A percentile compares a stretch with the other conserved stretches of the same genome.
Evolutionary conservation across 2,888 invertebrate genomes (phyloP).

Genomic region (Agonopterix alstromeriana): DNA sequence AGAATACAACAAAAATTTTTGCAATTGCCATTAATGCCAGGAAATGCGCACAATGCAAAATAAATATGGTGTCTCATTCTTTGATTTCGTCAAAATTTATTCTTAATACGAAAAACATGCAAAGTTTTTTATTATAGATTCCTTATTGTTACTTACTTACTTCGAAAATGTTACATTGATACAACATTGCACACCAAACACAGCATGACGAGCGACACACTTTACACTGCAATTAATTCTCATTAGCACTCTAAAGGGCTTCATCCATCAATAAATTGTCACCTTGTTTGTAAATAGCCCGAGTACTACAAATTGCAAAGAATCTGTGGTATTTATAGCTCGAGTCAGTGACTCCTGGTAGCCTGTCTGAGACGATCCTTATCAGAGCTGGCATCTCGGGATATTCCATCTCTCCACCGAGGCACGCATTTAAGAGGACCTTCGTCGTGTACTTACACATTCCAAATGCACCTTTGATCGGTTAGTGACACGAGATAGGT

Average conservation of each 20-base stretch:
- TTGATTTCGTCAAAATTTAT: too few species aligned
- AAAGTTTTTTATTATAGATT: too few species aligned
- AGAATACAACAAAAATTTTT: too few species aligned
- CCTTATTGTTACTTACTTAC: too few species aligned
- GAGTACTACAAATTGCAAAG: slow-evolving; percentile 41
- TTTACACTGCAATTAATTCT: slow-evolving; percentile 54
- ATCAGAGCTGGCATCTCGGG: slow-evolving; percentile 29
- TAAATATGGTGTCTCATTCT: too few species aligned
- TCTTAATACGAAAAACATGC: too few species aligned
- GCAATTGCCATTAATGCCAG: too few species aligned
- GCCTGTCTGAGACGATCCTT: slow-evolving; percentile 20
- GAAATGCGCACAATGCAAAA: too few species aligned
- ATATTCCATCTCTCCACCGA: slow-evolving; percentile 27
- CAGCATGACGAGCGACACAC: slow-evolving; percentile 32
- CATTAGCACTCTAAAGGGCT: slow-evolving; percentile 40
- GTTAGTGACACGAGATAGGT: slow-evolving; percentile 2
- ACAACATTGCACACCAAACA: neutral
- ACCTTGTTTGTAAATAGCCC: slow-evolving; percentile 59
- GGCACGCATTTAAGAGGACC: slow-evolving; percentile 6
- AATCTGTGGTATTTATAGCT: slow-evolving; percentile 39
- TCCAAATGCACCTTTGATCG: slow-evolving; percentile 12
- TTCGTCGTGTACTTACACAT: slow-evolving; percentile 11
- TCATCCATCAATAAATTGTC: slow-evolving; percentile 55
- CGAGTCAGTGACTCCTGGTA: slow-evolving; percentile 45
- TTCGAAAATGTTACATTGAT: too few species aligned